Conservation (phyloP, 2,797 vertebrate genomes). For the Scomberomorus guttatus region DNA sequence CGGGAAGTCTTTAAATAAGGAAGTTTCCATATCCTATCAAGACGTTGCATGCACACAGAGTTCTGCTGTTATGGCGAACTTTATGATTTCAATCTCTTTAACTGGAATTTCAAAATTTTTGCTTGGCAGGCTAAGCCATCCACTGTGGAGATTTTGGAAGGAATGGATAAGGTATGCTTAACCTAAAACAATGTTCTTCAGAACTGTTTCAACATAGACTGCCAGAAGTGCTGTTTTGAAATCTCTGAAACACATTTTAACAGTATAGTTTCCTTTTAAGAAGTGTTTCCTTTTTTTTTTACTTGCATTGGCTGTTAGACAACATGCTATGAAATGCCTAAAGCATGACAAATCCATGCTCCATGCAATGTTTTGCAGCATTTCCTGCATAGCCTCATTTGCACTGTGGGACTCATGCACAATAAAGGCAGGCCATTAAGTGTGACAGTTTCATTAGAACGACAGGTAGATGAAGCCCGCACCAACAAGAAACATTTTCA, state of each 20-base stretch:
- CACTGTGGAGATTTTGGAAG: slow-evolving; percentile 96
- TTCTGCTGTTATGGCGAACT: slow-evolving; percentile 5
- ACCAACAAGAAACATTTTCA: background rate
- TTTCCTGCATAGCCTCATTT: background rate
- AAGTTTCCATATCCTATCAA: slow-evolving; percentile 11
- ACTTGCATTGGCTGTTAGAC: background rate
- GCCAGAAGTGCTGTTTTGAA: background rate
- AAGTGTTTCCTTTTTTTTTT: background rate
- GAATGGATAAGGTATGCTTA: slow-evolving; percentile 94
- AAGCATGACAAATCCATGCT: slow-evolving; percentile 5
- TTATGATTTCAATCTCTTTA: background rate
- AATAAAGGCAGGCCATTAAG: slow-evolving; percentile 1
- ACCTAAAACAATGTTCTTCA: background rate
- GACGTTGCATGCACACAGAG: slow-evolving; percentile 14
- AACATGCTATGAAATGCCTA: background rate
- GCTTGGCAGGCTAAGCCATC: slow-evolving; percentile 92
- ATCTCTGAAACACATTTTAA: background rate
- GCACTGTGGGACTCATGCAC: background rate
- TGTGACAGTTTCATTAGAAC: background rate
- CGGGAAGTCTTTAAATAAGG: slow-evolving; percentile 30
- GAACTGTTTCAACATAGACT: background rate
- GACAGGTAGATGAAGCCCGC: background rate
- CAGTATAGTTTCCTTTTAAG: background rate
- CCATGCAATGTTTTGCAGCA: slow-evolving; percentile 3
- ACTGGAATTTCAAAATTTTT: slow-evolving; percentile 39